Percentiles rank a stretch among this genome's conserved stretches.
phyloP scores from a whole-genome alignment of 2,113 vertebrate species.

The Alethe castanea region DNA sequence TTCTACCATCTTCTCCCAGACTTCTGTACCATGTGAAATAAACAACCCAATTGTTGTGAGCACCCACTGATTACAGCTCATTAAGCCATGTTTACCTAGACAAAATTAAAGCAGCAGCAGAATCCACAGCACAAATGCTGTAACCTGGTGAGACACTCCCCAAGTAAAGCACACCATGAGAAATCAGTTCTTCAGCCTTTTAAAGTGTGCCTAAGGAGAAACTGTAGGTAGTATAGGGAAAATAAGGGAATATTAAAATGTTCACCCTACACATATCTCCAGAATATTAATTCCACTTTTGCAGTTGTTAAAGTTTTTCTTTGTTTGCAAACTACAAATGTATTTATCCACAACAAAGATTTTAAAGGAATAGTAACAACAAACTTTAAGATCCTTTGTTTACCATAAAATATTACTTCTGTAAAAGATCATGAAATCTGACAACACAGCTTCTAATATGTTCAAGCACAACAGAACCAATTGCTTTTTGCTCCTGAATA shows the following conservation, averaged over 20 bases:
- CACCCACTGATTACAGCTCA: not conserved
- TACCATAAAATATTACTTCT: not conserved
- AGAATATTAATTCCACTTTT: not conserved
- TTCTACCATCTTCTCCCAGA: not conserved
- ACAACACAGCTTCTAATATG: not conserved
- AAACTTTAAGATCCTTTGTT: not conserved
- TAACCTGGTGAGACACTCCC: not conserved
- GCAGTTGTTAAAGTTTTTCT: not conserved
- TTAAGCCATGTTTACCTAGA: not conserved
- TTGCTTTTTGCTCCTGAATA: not conserved
- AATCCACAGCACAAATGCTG: not conserved
- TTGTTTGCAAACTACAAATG: not conserved
- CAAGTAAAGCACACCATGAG: not conserved
- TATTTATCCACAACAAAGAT: not conserved
- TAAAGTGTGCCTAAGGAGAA: not conserved
- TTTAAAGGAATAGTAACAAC: not conserved
- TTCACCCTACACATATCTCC: rapidly evolving
- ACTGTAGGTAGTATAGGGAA: not conserved
- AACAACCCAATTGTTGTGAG: not conserved
- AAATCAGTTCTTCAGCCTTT: not conserved
- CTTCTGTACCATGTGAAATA: not conserved
- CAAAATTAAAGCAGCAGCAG: not conserved
- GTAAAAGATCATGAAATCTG: not conserved
- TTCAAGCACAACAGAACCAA: not conserved
- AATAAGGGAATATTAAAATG: not conserved